Evolutionary conservation across 2,797 vertebrate species (phyloP).

Genomic region (Cirrhinus mrigala): DNA sequence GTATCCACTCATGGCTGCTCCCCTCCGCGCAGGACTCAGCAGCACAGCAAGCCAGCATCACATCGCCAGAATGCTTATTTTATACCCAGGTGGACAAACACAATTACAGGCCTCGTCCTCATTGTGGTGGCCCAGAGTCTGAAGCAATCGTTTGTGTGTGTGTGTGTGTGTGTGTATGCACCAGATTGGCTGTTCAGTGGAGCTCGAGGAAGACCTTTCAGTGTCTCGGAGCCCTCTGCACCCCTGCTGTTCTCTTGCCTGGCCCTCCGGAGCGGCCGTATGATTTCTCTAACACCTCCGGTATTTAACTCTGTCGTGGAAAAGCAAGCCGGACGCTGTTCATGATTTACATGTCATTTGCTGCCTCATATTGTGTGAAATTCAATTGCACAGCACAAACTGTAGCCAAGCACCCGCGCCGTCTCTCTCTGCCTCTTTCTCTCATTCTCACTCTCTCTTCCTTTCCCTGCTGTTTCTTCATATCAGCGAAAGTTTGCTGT

Average conservation of each 20-base stretch:
- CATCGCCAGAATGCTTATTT: slow-evolving; percentile 97
- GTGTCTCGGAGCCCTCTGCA: slow-evolving; percentile 77
- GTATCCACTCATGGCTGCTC: slow-evolving; percentile 92
- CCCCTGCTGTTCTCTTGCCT: slow-evolving; percentile 57
- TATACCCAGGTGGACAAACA: slow-evolving; percentile 99
- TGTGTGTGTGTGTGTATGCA: slow-evolving; percentile 54
- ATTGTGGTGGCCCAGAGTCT: slow-evolving; percentile 92
- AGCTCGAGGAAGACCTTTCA: slow-evolving; percentile 95
- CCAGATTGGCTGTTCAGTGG: slow-evolving; percentile 78
- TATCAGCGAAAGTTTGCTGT: neutral
- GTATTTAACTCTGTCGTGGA: slow-evolving; percentile 97
- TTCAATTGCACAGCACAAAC: slow-evolving; percentile 99
- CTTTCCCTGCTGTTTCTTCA: slow-evolving; percentile 9
- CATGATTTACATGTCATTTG: slow-evolving; percentile 99
- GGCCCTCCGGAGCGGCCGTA: slow-evolving; percentile 97
- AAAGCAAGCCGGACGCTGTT: slow-evolving; percentile 94
- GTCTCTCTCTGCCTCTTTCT: slow-evolving; percentile 48
- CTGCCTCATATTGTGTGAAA: slow-evolving; percentile 99
- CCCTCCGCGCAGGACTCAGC: slow-evolving; percentile 74
- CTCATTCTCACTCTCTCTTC: slow-evolving; percentile 21
- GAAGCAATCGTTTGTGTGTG: slow-evolving; percentile 77
- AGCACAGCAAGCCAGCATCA: slow-evolving; percentile 76
- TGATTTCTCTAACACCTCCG: slow-evolving; percentile 99
- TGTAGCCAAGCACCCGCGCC: slow-evolving; percentile 86
- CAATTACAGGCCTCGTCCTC: slow-evolving; percentile 94